These are phyloP conservation scores for Muscicapa adusta DNA, from an alignment of 2,113 vertebrate genomes.

Conservation along the genomic window DNA sequence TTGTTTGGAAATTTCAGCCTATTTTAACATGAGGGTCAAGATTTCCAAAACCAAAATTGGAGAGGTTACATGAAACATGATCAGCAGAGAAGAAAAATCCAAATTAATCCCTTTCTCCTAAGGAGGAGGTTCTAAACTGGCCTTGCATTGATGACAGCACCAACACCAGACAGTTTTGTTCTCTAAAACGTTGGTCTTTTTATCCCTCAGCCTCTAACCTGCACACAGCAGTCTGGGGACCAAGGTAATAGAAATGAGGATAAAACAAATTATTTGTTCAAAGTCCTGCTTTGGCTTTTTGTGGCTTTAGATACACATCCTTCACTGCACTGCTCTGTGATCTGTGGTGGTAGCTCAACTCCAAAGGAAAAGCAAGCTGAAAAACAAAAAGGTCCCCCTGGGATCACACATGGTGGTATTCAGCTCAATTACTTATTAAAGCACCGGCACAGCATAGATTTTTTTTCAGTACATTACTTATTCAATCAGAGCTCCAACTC, in stretches of 20 bases:
- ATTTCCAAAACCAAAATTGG: background rate
- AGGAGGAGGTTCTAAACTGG: background rate
- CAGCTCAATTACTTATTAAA: slow-evolving; percentile 61
- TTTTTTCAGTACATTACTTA: slow-evolving; percentile 50
- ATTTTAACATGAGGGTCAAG: background rate
- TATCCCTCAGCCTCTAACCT: background rate
- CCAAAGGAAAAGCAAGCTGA: slow-evolving; percentile 28
- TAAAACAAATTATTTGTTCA: background rate
- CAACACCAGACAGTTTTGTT: background rate
- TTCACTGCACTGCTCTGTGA: background rate
- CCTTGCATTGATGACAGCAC: background rate
- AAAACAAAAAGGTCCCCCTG: slow-evolving; percentile 37
- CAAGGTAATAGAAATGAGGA: background rate
- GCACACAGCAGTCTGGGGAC: background rate
- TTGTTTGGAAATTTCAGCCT: background rate
- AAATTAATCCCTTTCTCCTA: background rate
- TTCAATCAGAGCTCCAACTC: slow-evolving; percentile 40
- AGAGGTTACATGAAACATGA: background rate
- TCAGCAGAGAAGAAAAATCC: background rate
- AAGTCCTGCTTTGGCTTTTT: slow-evolving; percentile 12
- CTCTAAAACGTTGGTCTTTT: background rate
- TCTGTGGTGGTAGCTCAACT: background rate
- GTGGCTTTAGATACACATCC: background rate
- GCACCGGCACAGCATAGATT: background rate
- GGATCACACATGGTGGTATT: background rate